Evolutionary conservation across 2,888 invertebrate species (phyloP), one percentile per base, ranked within the genome.

Genomic region (Lithosia quadra): DNA sequence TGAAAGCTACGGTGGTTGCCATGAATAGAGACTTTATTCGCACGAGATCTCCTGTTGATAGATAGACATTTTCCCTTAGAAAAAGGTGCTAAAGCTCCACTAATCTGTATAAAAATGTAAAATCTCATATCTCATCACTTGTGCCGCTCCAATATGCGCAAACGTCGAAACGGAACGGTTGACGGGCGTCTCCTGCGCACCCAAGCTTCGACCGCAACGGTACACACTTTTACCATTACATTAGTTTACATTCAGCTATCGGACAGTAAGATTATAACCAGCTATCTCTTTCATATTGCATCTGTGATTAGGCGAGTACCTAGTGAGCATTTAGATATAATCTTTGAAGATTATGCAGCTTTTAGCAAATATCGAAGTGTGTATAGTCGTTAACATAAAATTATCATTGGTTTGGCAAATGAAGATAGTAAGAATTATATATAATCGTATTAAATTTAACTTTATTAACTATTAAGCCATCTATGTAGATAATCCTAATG

Each of bases 101-200:
- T n/a, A n/a, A n/a, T n/a, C n/a, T n/a, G 10, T 7, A 36, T 36
- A 36, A 36, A 9, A 10, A 36, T 36, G 10, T 8, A 36, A 58
- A 21, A 13, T 43, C 33, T 33, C 3, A 21, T 43, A 18, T 67
- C 49, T 68, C 13, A 22, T 67, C 49, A 36, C 66, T 76, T 77
- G 69, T 5, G 61, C 66, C 65, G 65, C 62, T 22, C 65, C 60
- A 69, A 69, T 71, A 69, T 72, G 72, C 65, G 64, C 72, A 73
- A 75, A 64, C 28, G 60, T 64, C 60, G 72, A 79, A 78, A 74
- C 68, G 71, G 71, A 74, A 73, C 74, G 71, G 74, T 73, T 77
- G 79, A 77, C 75, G 78, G 68, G 69, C 71, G 75, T 61, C 63
- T 55, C 43, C 60, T 24, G 64, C 60, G 60, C 64, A 56, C 64